phyloP scores from a whole-genome alignment of 1,140 invertebrate species.

The Hylaeus volcanicus region DNA sequence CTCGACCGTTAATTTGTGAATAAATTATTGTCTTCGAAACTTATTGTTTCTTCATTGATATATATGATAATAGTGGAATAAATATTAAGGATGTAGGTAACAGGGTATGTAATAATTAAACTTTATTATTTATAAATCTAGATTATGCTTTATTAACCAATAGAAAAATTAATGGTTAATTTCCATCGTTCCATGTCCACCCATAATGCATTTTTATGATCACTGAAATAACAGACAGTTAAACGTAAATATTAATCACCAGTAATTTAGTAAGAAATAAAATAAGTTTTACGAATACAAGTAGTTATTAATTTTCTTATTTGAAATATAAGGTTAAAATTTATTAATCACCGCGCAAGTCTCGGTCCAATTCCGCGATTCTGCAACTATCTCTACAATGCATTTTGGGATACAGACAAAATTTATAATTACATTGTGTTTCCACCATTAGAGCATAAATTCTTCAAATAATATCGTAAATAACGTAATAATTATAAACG shows the following conservation, averaged over 20 bases:
- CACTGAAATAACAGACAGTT: not conserved
- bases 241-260: conserved; percentile 21
- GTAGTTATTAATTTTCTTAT: conserved; percentile 22
- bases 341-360: conserved; percentile 39
- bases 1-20: not conserved
- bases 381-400: conserved; percentile 52
- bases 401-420: conserved; percentile 65
- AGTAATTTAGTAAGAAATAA: not conserved
- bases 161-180: conserved; percentile 70
- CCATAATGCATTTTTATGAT: conserved; percentile 65
- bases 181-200: conserved; percentile 72
- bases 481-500: conserved; percentile 40
- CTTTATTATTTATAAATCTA: conserved; percentile 60
- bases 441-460: conserved; percentile 13
- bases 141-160: conserved; percentile 64
- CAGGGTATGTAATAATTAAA: conserved; percentile 42
- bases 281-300: conserved; percentile 4
- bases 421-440: conserved; percentile 64
- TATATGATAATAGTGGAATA: not conserved
- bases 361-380: conserved; percentile 61
- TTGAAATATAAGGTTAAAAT: conserved; percentile 34
- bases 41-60: not conserved
- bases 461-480: conserved; percentile 26
- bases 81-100: not conserved
- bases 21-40: not conserved